phyloP scores from a whole-genome alignment of 2,113 vertebrate species.

The Clarias magur region DNA sequence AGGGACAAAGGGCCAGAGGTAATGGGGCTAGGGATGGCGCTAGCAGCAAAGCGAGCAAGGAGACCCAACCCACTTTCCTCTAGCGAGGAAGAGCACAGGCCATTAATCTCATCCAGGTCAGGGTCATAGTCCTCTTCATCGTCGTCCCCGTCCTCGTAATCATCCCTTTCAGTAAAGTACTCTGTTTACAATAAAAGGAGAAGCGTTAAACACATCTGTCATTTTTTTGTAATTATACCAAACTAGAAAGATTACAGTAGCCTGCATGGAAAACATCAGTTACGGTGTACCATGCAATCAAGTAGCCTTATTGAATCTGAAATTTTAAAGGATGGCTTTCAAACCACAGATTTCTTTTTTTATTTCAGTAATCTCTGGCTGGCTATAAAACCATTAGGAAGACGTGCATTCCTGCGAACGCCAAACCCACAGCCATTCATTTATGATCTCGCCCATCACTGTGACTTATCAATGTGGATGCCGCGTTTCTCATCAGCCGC shows the following conservation, averaged over 20 bases:
- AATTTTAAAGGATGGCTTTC: not conserved
- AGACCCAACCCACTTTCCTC: constrained; percentile 94
- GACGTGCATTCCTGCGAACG: constrained; percentile 16
- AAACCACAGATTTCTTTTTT: not conserved
- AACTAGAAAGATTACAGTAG: not conserved
- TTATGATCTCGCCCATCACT: constrained; percentile 27
- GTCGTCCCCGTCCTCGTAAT: constrained; percentile 64
- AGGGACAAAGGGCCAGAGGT: constrained; percentile 77
- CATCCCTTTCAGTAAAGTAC: constrained; percentile 76
- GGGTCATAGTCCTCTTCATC: constrained; percentile 75
- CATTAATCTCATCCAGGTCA: constrained; percentile 69
- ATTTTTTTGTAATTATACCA: not conserved
- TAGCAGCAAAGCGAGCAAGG: constrained; percentile 89
- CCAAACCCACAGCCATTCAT: constrained; percentile 17
- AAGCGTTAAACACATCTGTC: constrained; percentile 15
- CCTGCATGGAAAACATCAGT: not conserved
- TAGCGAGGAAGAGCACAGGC: constrained; percentile 72
- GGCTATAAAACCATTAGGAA: not conserved
- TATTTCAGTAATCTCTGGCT: not conserved
- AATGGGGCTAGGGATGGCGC: constrained; percentile 83
- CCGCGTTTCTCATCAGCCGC: constrained; percentile 2
- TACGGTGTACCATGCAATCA: not conserved
- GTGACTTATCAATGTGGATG: constrained; percentile 8
- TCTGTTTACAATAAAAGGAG: constrained; percentile 74
- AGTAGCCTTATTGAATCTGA: not conserved